phyloP scores from a whole-genome alignment of 2,888 invertebrate genomes.

The Sesia apiformis region DNA sequence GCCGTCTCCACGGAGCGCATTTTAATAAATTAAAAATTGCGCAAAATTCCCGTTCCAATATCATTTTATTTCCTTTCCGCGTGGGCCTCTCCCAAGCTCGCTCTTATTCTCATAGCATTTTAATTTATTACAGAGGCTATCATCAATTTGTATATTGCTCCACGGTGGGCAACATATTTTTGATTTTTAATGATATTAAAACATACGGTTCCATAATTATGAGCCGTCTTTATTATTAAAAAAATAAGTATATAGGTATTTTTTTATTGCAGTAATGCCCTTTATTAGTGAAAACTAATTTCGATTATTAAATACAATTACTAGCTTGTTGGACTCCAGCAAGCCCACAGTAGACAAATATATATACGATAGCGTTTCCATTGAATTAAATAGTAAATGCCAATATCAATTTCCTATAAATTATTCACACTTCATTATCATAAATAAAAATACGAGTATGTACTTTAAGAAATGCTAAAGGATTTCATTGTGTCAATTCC shows the following conservation, averaged over 20 bases:
- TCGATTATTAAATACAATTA: too few species aligned
- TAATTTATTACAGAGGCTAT: neutral
- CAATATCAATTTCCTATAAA: too few species aligned
- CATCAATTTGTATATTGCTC: neutral
- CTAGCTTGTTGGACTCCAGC: too few species aligned
- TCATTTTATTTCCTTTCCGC: conserved; percentile 55
- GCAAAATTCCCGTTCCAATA: conserved; percentile 65
- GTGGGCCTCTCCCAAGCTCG: conserved; percentile 24
- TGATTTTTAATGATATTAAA: neutral
- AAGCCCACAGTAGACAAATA: neutral
- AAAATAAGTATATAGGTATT: too few species aligned
- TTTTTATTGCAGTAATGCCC: too few species aligned
- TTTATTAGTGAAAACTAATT: too few species aligned
- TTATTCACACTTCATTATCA: too few species aligned
- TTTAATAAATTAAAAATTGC: conserved; percentile 72
- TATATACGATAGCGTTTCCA: neutral
- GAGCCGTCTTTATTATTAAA: neutral
- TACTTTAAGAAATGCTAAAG: neutral
- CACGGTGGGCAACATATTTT: neutral
- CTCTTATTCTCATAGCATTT: neutral
- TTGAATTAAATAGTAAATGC: neutral
- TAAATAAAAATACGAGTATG: too few species aligned
- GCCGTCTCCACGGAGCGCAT: conserved; percentile 51
- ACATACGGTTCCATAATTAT: neutral
- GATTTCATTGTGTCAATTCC: conserved; percentile 28